Evolutionary conservation across 2,797 vertebrate genomes (phyloP), one percentile per base, ranked within the genome.

Genomic region (Allenopithecus nigroviridis): DNA sequence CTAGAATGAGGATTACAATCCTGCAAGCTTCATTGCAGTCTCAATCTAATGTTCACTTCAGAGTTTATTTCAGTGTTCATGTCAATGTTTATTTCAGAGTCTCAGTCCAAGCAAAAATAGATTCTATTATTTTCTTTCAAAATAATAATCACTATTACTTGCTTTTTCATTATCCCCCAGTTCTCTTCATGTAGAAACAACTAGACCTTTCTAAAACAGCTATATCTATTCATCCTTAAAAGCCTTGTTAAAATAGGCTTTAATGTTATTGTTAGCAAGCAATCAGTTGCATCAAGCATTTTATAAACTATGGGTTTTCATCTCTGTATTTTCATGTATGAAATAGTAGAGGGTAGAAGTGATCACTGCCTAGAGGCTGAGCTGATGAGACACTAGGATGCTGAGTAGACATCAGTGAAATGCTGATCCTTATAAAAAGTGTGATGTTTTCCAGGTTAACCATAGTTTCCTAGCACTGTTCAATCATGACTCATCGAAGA

Each of bases 91-190:
- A 89, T 75, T 92, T 84, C 26, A 96, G 7, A 59, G 36, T 88
- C 39, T 88, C 64, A 90, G 84, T 19, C 57, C 50, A 90, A 55
- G 57, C 50, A 70, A 22, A 92, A 95, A 84, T 33, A 33, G 5
- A 84, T 75, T 89, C 16, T 74, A 50, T 88, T 57, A 72, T 28
- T 81, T 89, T 83, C 70, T 84, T 86, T 92, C 57, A 95, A 95
- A 95, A 83, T 61, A 87, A 50, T 75, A 48, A 84, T 87, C 14
- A 39, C 22, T 68, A 74, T 84, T 22, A 57, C 53, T 61, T 70
- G 80, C 16, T 22, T 41, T 91, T 89, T 89, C 3, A 89, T 28
- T 61, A 48, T 53, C 8, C 5, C 19, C 21, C 14, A 84, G 33
- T 84, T 84, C 39, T 85, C 5, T 76, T 93, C 16, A 55, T 41